Conservation (phyloP, 2,888 invertebrate species). For the Drosophila sordidapex region DNA sequence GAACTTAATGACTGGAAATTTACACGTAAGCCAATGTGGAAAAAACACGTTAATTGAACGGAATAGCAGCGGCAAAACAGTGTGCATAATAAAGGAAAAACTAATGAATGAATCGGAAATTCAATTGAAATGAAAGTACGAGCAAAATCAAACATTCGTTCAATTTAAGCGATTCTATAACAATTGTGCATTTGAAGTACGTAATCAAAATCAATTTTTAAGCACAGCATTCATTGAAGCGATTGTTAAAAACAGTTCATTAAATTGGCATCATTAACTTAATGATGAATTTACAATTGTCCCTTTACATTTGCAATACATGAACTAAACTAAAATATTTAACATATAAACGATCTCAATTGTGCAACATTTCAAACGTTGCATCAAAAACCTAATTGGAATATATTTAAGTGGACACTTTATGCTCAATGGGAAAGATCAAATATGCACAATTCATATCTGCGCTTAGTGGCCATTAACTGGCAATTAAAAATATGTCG, state of each 20-base stretch:
- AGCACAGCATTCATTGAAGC: not conserved
- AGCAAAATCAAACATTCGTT: not conserved
- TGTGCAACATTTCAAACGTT: not conserved
- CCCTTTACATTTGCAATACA: not conserved
- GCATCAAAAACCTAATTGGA: not conserved
- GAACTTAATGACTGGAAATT: slow-evolving; percentile 41
- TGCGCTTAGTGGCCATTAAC: slow-evolving; percentile 62
- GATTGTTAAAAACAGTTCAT: not conserved
- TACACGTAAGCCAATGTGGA: not conserved
- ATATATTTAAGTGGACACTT: slow-evolving; percentile 14
- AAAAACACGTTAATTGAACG: not conserved
- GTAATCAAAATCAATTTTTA: too few relatives aligned
- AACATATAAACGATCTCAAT: not conserved
- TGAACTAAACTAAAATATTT: not conserved
- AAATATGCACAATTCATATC: slow-evolving; percentile 46
- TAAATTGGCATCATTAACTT: not conserved
- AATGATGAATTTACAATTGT: not conserved
- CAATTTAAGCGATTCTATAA: not conserved
- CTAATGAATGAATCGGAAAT: not conserved
- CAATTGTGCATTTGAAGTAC: not conserved
- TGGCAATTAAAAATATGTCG: slow-evolving; percentile 68
- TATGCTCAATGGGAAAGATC: slow-evolving; percentile 16
- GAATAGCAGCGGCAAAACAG: not conserved
- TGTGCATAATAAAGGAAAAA: not conserved
- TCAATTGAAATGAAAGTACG: slow-evolving; percentile 1